These are phyloP conservation scores for Chinchilla lanigera DNA, from an alignment of 2,113 vertebrate genomes.

Conservation along the genomic window DNA sequence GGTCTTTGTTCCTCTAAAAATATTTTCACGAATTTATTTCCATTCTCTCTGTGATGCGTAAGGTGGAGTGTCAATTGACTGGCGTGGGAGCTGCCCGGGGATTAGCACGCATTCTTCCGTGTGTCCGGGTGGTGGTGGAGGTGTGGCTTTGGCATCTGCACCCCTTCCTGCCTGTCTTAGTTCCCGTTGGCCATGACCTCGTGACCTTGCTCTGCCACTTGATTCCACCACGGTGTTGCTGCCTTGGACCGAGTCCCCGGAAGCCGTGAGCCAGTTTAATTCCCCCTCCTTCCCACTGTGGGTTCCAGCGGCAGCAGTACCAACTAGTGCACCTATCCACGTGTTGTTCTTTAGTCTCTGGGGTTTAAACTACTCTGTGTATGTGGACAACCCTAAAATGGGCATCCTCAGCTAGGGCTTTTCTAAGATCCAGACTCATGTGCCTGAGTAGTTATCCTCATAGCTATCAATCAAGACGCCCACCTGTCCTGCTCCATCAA, in stretches of 20 bases:
- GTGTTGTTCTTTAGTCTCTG: background rate
- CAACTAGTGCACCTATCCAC: too few relatives aligned
- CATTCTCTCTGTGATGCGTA: background rate
- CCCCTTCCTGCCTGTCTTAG: background rate
- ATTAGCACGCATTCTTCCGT: background rate
- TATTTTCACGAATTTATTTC: background rate
- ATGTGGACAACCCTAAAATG: background rate
- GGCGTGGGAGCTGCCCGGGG: background rate
- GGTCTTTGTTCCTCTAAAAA: background rate
- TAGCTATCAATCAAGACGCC: background rate
- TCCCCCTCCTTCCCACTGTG: background rate
- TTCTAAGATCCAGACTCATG: background rate
- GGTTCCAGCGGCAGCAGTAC: background rate
- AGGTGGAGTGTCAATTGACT: background rate
- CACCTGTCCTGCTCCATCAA: background rate
- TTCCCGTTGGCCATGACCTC: background rate
- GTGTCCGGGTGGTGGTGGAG: background rate
- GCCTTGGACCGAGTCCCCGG: background rate
- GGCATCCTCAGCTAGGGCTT: background rate
- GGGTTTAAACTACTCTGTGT: background rate
- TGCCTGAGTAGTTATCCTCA: accelerated
- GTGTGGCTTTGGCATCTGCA: accelerated
- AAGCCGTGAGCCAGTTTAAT: background rate
- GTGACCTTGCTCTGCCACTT: background rate
- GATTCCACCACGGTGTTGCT: background rate